These are phyloP conservation scores for Sinonovacula constricta DNA, from an alignment of 1,140 invertebrate species.

Conservation along the genomic window DNA sequence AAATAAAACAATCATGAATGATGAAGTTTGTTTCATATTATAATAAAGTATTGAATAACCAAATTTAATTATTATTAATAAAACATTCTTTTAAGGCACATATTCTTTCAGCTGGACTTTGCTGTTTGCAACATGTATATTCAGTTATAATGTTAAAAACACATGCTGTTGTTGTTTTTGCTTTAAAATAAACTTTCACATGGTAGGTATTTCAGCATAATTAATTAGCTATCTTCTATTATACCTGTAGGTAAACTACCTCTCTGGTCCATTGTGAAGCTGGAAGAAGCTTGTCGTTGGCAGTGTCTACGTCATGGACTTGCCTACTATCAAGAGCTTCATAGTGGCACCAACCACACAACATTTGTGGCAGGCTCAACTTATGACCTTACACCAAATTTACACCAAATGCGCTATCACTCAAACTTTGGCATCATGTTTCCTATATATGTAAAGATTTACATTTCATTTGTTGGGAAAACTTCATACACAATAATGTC, in stretches of 20 bases:
- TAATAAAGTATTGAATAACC: too few relatives aligned
- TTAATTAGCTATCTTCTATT: too few relatives aligned
- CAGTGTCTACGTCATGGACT: background rate
- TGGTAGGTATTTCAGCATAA: too few relatives aligned
- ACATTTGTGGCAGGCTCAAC: constrained; percentile 38
- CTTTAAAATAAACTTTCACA: too few relatives aligned
- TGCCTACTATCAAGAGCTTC: constrained; percentile 20
- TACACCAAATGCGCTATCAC: background rate
- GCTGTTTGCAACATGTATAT: too few relatives aligned
- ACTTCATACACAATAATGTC: constrained; percentile 26
- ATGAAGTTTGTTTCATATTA: too few relatives aligned
- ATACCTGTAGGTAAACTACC: constrained; percentile 34
- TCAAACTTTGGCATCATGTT: constrained; percentile 20
- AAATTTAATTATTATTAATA: too few relatives aligned
- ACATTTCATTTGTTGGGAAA: constrained; percentile 15
- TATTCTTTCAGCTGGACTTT: too few relatives aligned
- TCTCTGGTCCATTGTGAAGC: constrained; percentile 31
- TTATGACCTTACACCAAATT: constrained; percentile 20
- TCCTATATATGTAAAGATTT: constrained; percentile 8
- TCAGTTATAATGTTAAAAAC: too few relatives aligned
- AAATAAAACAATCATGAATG: too few relatives aligned
- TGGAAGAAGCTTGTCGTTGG: constrained; percentile 17
- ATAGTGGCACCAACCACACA: constrained; percentile 22
- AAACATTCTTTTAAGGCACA: too few relatives aligned
- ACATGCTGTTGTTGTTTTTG: too few relatives aligned